Conservation (phyloP, 2,888 invertebrate species). For the Scaptodrosophila latifasciaeformis region DNA sequence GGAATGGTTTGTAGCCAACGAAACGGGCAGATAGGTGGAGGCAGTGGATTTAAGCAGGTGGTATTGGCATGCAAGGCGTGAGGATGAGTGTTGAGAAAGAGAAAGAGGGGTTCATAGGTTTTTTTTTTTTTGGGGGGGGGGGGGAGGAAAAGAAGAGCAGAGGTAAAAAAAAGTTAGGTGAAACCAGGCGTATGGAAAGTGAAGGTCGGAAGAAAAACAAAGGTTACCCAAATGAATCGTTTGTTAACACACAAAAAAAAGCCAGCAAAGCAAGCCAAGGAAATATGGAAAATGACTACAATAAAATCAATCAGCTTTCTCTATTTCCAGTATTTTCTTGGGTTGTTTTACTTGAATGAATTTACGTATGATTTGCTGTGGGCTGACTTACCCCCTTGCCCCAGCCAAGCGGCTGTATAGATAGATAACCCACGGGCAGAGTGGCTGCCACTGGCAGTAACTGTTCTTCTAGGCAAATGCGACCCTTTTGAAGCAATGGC, state of each 20-base stretch:
- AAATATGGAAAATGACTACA: too few species aligned
- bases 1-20: constrained; percentile 70
- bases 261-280: too few species aligned
- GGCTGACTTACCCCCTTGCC: constrained; percentile 89
- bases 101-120: constrained; percentile 13
- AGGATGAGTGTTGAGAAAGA: constrained; percentile 17
- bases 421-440: constrained; percentile 91
- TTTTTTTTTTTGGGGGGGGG: too few species aligned
- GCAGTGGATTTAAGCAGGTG: too few species aligned
- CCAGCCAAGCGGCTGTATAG: constrained; percentile 91
- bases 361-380: too few species aligned
- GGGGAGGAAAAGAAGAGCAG: constrained; percentile 13
- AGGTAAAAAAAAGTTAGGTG: constrained; percentile 48
- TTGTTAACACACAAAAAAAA: too few species aligned
- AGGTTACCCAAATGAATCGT: too few species aligned
- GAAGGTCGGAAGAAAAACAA: constrained; percentile 24
- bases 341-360: too few species aligned
- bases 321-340: too few species aligned
- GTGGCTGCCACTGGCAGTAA: constrained; percentile 90
- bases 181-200: constrained; percentile 33
- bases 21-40: too few species aligned
- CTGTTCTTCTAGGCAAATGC: constrained; percentile 88
- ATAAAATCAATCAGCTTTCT: too few species aligned
- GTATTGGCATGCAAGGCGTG: constrained; percentile 21
- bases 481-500: constrained; percentile 89